These are phyloP conservation scores for Apodemia hepburni DNA, from an alignment of 2,888 invertebrate genomes.

Conservation along the genomic window DNA sequence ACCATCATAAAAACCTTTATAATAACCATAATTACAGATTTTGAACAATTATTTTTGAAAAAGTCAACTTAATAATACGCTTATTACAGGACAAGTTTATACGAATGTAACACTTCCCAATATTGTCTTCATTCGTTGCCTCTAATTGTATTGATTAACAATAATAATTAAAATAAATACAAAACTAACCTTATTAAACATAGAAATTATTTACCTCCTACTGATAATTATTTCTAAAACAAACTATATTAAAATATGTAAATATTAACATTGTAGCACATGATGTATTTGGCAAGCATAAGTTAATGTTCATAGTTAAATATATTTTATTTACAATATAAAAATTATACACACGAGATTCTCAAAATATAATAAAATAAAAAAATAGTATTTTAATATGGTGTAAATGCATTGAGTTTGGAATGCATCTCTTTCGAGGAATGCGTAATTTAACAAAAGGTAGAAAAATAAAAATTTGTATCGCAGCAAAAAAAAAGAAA, in stretches of 20 bases:
- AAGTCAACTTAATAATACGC: no score
- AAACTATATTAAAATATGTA: neutral
- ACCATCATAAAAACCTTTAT: no score
- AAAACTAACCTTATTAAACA: neutral
- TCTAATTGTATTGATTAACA: neutral
- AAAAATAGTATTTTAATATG: neutral
- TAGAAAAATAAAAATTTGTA: neutral
- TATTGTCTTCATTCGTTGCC: no score
- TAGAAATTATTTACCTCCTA: neutral
- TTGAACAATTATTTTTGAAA: no score
- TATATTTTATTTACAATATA: conserved; percentile 8
- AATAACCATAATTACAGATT: no score
- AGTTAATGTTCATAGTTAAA: neutral
- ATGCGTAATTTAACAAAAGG: neutral
- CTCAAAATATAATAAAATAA: neutral
- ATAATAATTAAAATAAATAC: conserved; percentile 4
- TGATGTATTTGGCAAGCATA: conserved; percentile 6
- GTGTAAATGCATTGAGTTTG: conserved; percentile 10
- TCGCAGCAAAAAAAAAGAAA: neutral
- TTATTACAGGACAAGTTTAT: no score
- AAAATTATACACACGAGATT: neutral
- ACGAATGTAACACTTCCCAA: no score
- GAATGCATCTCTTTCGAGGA: conserved; percentile 8
- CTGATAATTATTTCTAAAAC: neutral
- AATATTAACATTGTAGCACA: conserved; percentile 8